Base-by-base conservation (phyloP, 2,797 vertebrate species). In the Ptychadena robeensis region DNA sequence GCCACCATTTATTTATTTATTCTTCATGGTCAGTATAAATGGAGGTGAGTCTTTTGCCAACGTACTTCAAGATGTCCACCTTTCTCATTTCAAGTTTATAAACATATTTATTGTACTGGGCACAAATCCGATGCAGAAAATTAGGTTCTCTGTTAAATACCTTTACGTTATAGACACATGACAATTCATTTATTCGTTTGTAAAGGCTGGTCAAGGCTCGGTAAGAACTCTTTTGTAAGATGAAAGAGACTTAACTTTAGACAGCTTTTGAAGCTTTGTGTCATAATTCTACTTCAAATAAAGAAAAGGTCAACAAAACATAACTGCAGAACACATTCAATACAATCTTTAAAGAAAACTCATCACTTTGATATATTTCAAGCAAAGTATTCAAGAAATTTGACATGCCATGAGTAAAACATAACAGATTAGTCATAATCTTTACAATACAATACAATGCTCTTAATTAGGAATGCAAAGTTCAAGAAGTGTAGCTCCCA, bases 251-350 rank as follows among this genome's bases (percentile, higher is more conserved):
- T 61, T 15, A 28, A 28, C 59, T 61, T 25, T 61, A 61, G 28
- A 10, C n/a, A 61, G 59, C 59, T 61, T 61, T 61, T 61, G 59
- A 61, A 61, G 59, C 25, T 61, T 61, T 25, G n/a, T 61, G 27
- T 9, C 11, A 28, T 10, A 61, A 61, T 61, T 61, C 59, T 61
- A 9, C 28, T 25, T 61, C 6, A 61, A 25, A 61, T 61, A 61
- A 10, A 61, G 59, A 9, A 61, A 61, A 28, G 59, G 59, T 61
- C 59, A 28, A 25, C 25, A 61, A 25, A 61, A 61, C 59, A 61
- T 61, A 27, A 61, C 27, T 61, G 59, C 59, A 27, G 25, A 11
- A 61, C 27, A 61, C 25, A 61, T 3, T 15, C 27, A 28, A 27
- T 25, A 61, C 44, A 53, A 7, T 53, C 28, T 68, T 31, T n/a